Base-by-base conservation (phyloP, 2,888 invertebrate species). In the Andrena chrysosceles region DNA sequence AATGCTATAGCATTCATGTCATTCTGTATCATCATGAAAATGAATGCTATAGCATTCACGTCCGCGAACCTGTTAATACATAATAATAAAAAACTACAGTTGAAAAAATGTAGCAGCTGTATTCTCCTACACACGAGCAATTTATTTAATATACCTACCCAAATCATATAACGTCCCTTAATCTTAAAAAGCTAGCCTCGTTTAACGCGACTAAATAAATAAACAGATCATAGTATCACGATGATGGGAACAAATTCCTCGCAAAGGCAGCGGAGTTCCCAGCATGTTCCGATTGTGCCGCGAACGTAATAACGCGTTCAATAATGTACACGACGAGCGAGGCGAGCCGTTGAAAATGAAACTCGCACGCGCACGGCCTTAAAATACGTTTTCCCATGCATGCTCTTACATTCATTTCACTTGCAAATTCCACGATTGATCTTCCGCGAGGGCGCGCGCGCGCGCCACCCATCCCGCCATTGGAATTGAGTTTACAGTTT, bases 371-470 rank as follows among this genome's bases (percentile, higher is more conserved):
- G 23, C 52, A 2, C 54, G 7, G 31, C 56, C 70, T 71, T 62
- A 59, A 76, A 79, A 71, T 66, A 78, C 66, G 70, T 78, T 70
- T 80, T 35, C 60, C 23, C 81, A 52, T 80, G 64, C 74, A 67
- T 70, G 74, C 74, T 64, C 72, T 80, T 81, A 80, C 73, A 62
- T 69, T 80, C 81, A 74, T 80, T 81, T 81, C 54, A 81, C 73
- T 73, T 80, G 81, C 82, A 82, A 69, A 81, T 81, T 81, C 70
- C 54, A 70, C 74, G 66, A 81, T 81, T 81, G 81, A 81, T 75
- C 75, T 71, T 71, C n/a, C 66, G 69, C 35, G 68, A 48, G 42
- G 42, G 23, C 31, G 8, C 52, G 23, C 31, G 8, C 20, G n/a
- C 20, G 35, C 16, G 3, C 23, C 26, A 29, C 42, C 56, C 23